Evolutionary conservation across 2,888 invertebrate species (phyloP).

Genomic region (Volucella inanis): DNA sequence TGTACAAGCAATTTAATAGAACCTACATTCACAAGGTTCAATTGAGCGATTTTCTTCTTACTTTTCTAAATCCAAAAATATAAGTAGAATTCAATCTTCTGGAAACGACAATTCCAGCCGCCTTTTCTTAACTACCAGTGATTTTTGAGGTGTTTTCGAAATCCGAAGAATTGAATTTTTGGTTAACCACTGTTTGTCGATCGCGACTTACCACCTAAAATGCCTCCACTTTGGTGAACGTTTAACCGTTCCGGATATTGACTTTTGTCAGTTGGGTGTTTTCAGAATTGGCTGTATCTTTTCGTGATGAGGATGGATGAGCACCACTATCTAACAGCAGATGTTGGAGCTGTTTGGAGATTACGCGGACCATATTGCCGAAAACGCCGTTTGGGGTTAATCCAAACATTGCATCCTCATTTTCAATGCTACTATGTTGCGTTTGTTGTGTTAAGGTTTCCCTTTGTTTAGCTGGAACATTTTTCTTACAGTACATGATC

Average conservation of each 20-base stretch:
- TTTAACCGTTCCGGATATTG: constrained; percentile 56
- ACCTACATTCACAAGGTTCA: constrained; percentile 42
- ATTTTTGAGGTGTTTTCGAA: constrained; percentile 38
- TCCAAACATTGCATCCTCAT: constrained; percentile 81
- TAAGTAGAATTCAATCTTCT: constrained; percentile 33
- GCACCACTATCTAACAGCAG: too few relatives aligned
- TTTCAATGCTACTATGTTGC: constrained; percentile 32
- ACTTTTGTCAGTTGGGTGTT: constrained; percentile 79
- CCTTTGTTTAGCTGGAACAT: constrained; percentile 27
- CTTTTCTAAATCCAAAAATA: constrained; percentile 19
- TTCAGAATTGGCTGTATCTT: constrained; percentile 72
- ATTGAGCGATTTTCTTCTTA: constrained; percentile 24
- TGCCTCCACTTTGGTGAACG: constrained; percentile 51
- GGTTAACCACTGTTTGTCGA: constrained; percentile 81
- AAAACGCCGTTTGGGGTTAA: constrained; percentile 81
- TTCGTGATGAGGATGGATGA: constrained; percentile 30
- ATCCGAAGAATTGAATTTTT: constrained; percentile 70
- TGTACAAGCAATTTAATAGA: constrained; percentile 19
- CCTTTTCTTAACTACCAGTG: constrained; percentile 45
- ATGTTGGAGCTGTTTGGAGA: too few relatives aligned
- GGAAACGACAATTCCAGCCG: constrained; percentile 76
- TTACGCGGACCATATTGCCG: constrained; percentile 79
- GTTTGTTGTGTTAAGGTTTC: constrained; percentile 14
- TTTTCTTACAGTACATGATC: constrained; percentile 77
- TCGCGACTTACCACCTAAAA: constrained; percentile 71